phyloP scores from a whole-genome alignment of 2,888 invertebrate genomes.

The Aphidius colemani region DNA sequence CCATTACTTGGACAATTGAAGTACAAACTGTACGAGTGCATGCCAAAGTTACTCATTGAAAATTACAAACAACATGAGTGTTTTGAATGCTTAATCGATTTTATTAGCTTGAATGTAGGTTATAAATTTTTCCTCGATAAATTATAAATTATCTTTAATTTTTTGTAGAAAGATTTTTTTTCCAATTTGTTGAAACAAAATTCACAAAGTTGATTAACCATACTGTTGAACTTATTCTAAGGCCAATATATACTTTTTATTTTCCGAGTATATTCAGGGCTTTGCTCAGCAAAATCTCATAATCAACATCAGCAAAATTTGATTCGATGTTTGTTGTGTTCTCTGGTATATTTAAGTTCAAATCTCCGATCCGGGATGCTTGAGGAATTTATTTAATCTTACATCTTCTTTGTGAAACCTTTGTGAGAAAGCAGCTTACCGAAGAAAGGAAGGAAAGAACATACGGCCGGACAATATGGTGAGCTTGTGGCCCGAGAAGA shows the following conservation, averaged over 20 bases:
- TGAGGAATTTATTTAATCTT: conserved; percentile 51
- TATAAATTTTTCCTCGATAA: too few relatives aligned
- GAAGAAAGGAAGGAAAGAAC: conserved; percentile 44
- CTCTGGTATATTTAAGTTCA: conserved; percentile 3
- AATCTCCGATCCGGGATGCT: conserved; percentile 32
- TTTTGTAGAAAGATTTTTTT: too few relatives aligned
- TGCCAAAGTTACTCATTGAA: too few relatives aligned
- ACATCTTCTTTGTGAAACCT: conserved; percentile 29
- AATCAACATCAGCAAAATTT: background rate
- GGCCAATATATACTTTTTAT: background rate
- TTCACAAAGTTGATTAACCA: too few relatives aligned
- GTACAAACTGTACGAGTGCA: too few relatives aligned
- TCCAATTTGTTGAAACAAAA: too few relatives aligned
- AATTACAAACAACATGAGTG: too few relatives aligned
- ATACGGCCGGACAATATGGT: conserved; percentile 57
- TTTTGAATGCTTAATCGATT: too few relatives aligned
- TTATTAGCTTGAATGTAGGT: too few relatives aligned
- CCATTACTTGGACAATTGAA: too few relatives aligned
- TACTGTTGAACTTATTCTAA: too few relatives aligned
- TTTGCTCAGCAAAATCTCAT: background rate
- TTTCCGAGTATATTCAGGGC: background rate
- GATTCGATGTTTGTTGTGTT: background rate
- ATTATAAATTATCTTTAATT: too few relatives aligned
- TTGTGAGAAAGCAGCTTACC: conserved; percentile 37
- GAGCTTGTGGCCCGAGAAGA: conserved; percentile 47